phyloP scores from a whole-genome alignment of 2,888 invertebrate genomes.

The Agrotis ipsilon region DNA sequence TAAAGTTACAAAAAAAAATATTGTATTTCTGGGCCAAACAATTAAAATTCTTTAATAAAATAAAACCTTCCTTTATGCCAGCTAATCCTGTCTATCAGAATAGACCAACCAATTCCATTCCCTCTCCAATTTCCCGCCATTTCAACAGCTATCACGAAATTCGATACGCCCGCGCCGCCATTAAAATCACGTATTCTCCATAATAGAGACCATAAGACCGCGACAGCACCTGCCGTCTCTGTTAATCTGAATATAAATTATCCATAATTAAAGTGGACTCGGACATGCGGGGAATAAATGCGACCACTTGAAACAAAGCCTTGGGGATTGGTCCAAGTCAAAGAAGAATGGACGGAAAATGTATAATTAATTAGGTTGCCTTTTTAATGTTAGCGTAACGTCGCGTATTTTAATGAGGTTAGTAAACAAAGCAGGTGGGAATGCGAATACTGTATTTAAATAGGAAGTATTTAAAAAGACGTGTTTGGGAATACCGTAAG shows the following conservation, averaged over 20 bases:
- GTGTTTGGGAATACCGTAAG: no score
- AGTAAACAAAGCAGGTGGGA: background rate
- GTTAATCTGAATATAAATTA: slow-evolving; percentile 91
- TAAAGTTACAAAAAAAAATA: no score
- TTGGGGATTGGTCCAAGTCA: slow-evolving; percentile 68
- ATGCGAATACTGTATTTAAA: no score
- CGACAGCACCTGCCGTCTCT: slow-evolving; percentile 82
- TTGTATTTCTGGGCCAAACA: no score
- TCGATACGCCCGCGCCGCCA: slow-evolving; percentile 64
- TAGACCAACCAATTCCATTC: no score
- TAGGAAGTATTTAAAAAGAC: no score
- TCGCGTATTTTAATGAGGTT: background rate
- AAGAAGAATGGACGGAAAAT: background rate
- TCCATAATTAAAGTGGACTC: slow-evolving; percentile 90
- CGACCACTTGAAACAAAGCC: slow-evolving; percentile 89
- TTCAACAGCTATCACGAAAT: background rate
- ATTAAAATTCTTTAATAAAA: no score
- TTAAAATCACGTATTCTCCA: slow-evolving; percentile 79
- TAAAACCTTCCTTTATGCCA: no score
- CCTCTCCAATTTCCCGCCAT: background rate
- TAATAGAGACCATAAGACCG: slow-evolving; percentile 71
- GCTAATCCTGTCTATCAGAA: no score
- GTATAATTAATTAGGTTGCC: slow-evolving; percentile 21
- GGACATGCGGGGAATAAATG: slow-evolving; percentile 90
- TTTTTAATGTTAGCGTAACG: background rate